Evolutionary conservation across 2,888 invertebrate species (phyloP).

Genomic region (Amorpha juglandis): DNA sequence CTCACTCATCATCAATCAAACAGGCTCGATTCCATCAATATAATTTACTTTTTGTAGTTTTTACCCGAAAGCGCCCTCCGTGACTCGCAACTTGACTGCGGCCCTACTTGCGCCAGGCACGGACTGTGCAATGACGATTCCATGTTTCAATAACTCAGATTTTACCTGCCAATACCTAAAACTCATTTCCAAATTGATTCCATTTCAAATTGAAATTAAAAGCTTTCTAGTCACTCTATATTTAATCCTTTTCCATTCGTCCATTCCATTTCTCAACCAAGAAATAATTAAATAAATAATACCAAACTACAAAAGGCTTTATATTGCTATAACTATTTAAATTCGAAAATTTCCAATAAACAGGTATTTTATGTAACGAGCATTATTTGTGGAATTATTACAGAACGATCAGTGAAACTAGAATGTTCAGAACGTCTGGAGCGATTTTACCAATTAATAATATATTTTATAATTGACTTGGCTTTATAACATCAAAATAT

Average conservation of each 20-base stretch:
- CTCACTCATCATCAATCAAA: conserved; percentile 84
- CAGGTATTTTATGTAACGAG: neutral
- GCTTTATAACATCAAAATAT: too few species aligned
- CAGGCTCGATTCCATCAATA: conserved; percentile 82
- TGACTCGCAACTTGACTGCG: conserved; percentile 70
- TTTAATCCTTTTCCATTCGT: conserved; percentile 40
- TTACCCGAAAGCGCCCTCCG: conserved; percentile 79
- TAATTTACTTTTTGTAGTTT: conserved; percentile 84
- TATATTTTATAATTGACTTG: neutral
- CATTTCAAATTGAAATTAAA: conserved; percentile 42
- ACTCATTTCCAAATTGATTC: conserved; percentile 48
- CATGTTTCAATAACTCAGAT: conserved; percentile 42
- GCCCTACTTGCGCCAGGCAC: conserved; percentile 67
- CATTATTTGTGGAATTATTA: neutral
- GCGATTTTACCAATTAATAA: neutral
- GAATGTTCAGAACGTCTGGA: neutral
- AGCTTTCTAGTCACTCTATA: conserved; percentile 38
- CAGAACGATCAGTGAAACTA: neutral
- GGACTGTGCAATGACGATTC: conserved; percentile 37
- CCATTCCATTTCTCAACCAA: conserved; percentile 28
- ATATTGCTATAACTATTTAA: conserved; percentile 23
- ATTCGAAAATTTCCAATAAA: conserved; percentile 11
- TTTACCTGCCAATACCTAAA: conserved; percentile 44
- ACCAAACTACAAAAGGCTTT: conserved; percentile 29
- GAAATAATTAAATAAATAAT: conserved; percentile 21